Conservation (phyloP, 2,797 vertebrate species). For the Cuculus canorus region DNA sequence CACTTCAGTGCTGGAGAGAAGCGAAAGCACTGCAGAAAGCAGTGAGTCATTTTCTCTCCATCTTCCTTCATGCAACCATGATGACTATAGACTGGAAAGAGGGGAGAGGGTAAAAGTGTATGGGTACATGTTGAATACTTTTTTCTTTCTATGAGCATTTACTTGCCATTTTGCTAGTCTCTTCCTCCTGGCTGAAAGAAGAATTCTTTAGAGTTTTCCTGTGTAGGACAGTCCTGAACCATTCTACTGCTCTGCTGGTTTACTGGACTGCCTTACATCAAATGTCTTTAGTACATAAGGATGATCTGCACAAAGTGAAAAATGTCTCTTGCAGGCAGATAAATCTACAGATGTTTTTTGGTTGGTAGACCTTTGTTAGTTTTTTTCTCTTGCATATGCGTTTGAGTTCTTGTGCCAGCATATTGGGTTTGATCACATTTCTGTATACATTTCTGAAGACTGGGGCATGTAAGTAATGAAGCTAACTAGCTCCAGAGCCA, state of each 20-base stretch:
- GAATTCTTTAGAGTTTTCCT: neutral
- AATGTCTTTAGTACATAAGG: neutral
- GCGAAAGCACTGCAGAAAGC: neutral
- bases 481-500: neutral
- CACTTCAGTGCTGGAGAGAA: neutral
- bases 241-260: neutral
- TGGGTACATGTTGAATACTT: neutral
- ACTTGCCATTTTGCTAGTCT: neutral
- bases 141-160: neutral
- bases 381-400: neutral
- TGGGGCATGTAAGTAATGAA: accelerated
- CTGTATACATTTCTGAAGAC: neutral
- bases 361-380: neutral
- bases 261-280: neutral
- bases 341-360: neutral
- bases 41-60: neutral
- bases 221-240: neutral
- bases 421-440: neutral
- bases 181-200: neutral
- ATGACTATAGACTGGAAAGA: neutral
- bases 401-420: neutral
- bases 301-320: neutral
- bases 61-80: neutral
- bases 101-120: neutral
- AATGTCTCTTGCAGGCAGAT: neutral